Evolutionary conservation across 2,113 vertebrate species (phyloP), one percentile per base, ranked within the genome.

Genomic region (Scolopax mira): DNA sequence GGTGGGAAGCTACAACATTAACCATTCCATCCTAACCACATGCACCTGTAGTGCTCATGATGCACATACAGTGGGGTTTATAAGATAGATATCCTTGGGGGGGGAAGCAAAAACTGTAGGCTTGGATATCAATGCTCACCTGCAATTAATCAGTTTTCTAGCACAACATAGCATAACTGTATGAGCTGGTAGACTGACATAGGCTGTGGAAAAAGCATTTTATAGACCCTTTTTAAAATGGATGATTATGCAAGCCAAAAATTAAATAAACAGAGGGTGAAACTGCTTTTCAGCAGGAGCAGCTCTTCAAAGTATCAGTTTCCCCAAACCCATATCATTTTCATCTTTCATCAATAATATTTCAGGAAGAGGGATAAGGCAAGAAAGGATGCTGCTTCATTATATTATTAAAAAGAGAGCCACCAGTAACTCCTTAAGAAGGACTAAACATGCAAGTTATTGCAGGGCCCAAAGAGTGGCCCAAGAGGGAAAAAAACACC

Each of bases 1-100:
- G 16, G 54, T 5, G 15, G 42, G 31, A 69, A 55, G 21, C 4
- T 77, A 24, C 4, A 72, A 10, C 18, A 25, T 35, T 39, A 62
- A 73, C 0, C 0, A 11, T 55, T 85, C 72, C 52, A 61, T 37
- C n/a, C 24, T n/a, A 82, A 64, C n/a, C 1, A 1, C 5, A 1
- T 55, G 8, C 4, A 74, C 37, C 49, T 24, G 3, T 19, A 30
- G 11, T 12, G 12, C 9, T 71, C 39, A 46, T 17, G 17, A 60
- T 18, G 19, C n/a, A 33, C 7, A 3, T 6, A 10, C 1, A 1
- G 8, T 6, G 8, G 10, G 1, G 1, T 5, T 67, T 62, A 48
- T 19, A 62, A 31, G 4, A 25, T 42, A 23, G 23, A 21, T 30
- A 58, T 13, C 23, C 23, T 58, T 24, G 7, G 11, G 4, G 4